Evolutionary conservation across 2,797 vertebrate species (phyloP).

Genomic region (Lepidocolaptes lacrymiger): DNA sequence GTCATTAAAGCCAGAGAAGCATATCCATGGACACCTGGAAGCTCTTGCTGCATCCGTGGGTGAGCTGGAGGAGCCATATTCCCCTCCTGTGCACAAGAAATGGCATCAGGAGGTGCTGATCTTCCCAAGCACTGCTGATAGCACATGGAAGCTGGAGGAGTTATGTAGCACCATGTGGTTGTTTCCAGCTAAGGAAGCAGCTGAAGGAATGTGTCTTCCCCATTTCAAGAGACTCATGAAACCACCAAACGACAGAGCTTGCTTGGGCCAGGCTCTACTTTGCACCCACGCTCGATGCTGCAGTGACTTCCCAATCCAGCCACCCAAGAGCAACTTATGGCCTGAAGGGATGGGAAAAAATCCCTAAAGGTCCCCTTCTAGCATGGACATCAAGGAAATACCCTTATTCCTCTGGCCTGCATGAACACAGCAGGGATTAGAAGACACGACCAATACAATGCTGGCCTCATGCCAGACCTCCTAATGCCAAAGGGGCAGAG

Average conservation of each 20-base stretch:
- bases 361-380: not conserved
- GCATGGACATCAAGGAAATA: not conserved
- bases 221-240: not conserved
- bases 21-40: not conserved
- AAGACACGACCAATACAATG: not conserved
- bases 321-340: accelerated
- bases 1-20: not conserved
- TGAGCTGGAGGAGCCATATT: accelerated
- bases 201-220: accelerated
- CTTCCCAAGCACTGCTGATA: accelerated
- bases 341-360: not conserved
- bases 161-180: not conserved
- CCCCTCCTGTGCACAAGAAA: accelerated
- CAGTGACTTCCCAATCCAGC: not conserved
- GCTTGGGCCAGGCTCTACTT: not conserved
- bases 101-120: not conserved
- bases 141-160: not conserved
- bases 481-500: not conserved
- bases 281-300: accelerated
- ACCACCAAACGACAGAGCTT: not conserved
- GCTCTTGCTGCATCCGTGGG: not conserved
- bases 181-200: not conserved
- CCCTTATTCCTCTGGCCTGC: not conserved
- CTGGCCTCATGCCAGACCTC: not conserved
- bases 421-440: not conserved